Percentiles rank a stretch among this genome's conserved stretches.
Conservation (phyloP, 92 coral and sea anemone species). For the Meandrina meandrites region DNA sequence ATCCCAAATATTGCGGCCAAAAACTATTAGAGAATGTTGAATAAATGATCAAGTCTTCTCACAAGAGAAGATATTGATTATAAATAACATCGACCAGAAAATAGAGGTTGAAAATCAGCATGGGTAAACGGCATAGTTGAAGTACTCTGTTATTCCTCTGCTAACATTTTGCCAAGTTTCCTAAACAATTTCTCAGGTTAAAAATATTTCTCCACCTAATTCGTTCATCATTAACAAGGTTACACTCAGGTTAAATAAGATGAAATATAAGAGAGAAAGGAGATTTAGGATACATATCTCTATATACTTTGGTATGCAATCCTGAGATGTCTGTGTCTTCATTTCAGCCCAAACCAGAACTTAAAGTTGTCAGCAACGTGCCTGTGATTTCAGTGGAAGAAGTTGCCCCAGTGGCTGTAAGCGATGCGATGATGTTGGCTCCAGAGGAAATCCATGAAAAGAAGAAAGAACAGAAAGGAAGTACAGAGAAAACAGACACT, state of each 20-base stretch:
- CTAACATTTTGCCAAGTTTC: neutral
- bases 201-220: neutral
- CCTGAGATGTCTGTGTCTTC: neutral
- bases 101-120: no score
- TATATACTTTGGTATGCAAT: no score
- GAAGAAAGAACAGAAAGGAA: constrained; percentile 77
- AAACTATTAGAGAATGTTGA: no score
- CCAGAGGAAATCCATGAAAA: constrained; percentile 94
- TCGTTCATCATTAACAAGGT: no score
- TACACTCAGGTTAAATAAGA: no score
- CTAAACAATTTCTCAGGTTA: neutral
- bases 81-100: no score
- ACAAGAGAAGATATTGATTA: no score
- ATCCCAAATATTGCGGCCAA: no score
- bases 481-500: constrained; percentile 74
- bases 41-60: no score
- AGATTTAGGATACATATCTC: neutral
- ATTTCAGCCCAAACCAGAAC: constrained; percentile 86
- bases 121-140: neutral
- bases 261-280: no score
- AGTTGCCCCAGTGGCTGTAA: constrained; percentile 86
- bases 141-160: neutral
- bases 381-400: constrained; percentile 90
- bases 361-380: constrained; percentile 83
- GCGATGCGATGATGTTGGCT: constrained; percentile 94